Conservation (phyloP, 2,113 vertebrate genomes). For the Hipposideros armiger region DNA sequence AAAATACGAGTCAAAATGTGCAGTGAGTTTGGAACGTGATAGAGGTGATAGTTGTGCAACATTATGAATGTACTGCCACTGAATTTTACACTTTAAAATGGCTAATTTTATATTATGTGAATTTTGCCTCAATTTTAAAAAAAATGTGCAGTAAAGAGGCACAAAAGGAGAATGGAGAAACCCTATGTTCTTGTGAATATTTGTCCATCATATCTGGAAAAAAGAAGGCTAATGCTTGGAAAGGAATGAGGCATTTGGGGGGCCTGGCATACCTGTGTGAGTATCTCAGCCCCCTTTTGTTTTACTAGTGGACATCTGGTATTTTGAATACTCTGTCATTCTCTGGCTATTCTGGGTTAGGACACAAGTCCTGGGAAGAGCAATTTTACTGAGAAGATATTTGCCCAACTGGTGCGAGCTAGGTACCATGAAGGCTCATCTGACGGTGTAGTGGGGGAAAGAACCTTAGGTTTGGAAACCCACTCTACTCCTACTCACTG, state of each 20-base stretch:
- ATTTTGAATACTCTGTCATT: background rate
- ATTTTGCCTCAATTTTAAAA: background rate
- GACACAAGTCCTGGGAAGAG: background rate
- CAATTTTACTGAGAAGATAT: background rate
- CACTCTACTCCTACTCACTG: background rate
- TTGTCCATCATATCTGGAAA: background rate
- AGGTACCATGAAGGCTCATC: background rate
- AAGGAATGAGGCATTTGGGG: background rate
- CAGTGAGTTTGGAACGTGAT: background rate
- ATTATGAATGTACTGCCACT: background rate
- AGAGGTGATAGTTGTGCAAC: background rate
- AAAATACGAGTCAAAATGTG: background rate
- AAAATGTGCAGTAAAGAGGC: background rate
- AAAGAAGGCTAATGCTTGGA: background rate
- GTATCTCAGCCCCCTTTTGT: background rate
- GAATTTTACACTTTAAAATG: background rate
- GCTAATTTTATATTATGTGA: background rate
- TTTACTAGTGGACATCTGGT: background rate
- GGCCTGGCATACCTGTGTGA: background rate
- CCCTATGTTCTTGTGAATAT: background rate
- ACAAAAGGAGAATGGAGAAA: background rate
- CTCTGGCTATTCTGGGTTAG: background rate
- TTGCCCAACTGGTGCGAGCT: background rate
- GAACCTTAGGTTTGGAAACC: background rate
- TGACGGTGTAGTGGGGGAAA: background rate